Conservation (phyloP, 2,888 invertebrate species). For the Deilephila porcellus region DNA sequence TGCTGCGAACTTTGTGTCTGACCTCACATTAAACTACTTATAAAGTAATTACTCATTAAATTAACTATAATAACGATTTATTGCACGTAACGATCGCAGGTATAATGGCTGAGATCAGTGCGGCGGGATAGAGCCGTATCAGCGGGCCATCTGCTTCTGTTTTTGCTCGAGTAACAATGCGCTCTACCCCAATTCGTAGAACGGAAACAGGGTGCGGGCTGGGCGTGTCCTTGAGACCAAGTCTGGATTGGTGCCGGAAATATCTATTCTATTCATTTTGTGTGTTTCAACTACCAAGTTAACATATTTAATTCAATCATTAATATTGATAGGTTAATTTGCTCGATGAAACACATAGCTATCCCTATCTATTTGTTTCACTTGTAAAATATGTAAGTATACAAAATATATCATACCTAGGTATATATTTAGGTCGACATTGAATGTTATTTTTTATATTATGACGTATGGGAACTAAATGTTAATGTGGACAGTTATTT, state of each 20-base stretch:
- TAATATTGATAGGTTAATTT: neutral
- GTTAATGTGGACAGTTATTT: slow-evolving; percentile 30
- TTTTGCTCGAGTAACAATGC: slow-evolving; percentile 63
- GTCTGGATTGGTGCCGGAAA: slow-evolving; percentile 67
- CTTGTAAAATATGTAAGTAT: no score
- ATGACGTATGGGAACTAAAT: slow-evolving; percentile 17
- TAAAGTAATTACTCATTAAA: slow-evolving; percentile 57
- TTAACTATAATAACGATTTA: slow-evolving; percentile 45
- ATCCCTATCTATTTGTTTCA: no score
- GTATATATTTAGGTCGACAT: neutral
- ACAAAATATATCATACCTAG: no score
- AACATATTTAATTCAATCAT: neutral
- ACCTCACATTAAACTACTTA: slow-evolving; percentile 59
- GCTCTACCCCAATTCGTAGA: slow-evolving; percentile 70
- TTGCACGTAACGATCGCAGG: slow-evolving; percentile 10
- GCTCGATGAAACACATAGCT: neutral
- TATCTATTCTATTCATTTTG: slow-evolving; percentile 56
- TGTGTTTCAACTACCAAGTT: slow-evolving; percentile 35
- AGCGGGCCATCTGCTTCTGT: slow-evolving; percentile 59
- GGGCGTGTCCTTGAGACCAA: slow-evolving; percentile 75
- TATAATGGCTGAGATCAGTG: slow-evolving; percentile 10
- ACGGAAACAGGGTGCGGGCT: slow-evolving; percentile 79
- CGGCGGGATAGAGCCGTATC: slow-evolving; percentile 3
- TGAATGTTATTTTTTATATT: neutral
- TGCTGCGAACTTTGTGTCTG: slow-evolving; percentile 61